Percentiles rank a stretch among this genome's conserved stretches.
These are phyloP conservation scores for Amphiprion ocellaris DNA, from an alignment of 2,113 vertebrate species.

Conservation along the genomic window DNA sequence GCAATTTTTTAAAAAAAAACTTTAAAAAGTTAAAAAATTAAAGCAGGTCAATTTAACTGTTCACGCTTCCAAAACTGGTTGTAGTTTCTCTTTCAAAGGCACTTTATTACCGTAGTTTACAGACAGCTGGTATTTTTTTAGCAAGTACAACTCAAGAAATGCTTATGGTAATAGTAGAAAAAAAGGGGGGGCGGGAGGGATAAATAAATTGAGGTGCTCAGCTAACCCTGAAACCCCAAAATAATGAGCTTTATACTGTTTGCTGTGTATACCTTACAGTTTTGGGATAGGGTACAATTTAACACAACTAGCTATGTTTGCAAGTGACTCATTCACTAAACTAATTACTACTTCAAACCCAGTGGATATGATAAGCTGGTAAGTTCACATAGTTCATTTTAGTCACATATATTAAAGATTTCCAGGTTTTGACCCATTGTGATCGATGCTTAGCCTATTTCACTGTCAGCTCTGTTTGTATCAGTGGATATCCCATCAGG, in stretches of 20 bases:
- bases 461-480: conserved; percentile 4
- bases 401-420: background rate
- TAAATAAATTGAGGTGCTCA: too few species aligned
- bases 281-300: background rate
- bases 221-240: background rate
- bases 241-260: conserved; percentile 10
- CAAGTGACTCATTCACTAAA: background rate
- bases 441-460: background rate
- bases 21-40: too few species aligned
- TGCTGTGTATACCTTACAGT: background rate
- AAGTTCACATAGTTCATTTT: too few species aligned
- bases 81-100: too few species aligned
- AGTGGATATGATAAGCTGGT: background rate
- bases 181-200: too few species aligned
- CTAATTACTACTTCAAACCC: conserved; percentile 2
- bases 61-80: too few species aligned
- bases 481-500: conserved; percentile 13
- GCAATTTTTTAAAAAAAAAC: too few species aligned
- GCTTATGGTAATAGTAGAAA: too few species aligned
- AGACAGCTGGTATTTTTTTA: too few species aligned
- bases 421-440: background rate
- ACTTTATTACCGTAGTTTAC: too few species aligned
- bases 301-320: background rate
- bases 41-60: too few species aligned
- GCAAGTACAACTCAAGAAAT: too few species aligned